Conservation (phyloP, 2,113 vertebrate species). For the Turdus rufiventris region DNA sequence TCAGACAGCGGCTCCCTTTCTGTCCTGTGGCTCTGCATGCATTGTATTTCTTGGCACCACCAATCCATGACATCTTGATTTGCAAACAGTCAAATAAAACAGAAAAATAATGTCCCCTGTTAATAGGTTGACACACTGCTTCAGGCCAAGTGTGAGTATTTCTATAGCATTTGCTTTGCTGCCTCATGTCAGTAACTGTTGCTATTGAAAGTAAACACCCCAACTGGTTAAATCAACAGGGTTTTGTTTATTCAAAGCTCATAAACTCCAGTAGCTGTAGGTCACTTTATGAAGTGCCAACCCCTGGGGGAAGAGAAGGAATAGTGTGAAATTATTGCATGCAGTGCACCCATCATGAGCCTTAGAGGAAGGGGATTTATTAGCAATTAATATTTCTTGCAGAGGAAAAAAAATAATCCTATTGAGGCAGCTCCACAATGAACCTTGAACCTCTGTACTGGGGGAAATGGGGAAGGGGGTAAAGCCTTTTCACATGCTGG, state of each 20-base stretch:
- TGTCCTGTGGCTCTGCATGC: neutral
- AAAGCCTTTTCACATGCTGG: neutral
- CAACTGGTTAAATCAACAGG: slow-evolving; percentile 56
- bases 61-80: neutral
- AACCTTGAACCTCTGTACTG: neutral
- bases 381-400: slow-evolving; percentile 57
- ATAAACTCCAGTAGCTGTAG: slow-evolving; percentile 66
- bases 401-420: slow-evolving; percentile 22
- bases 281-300: slow-evolving; percentile 66
- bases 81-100: slow-evolving; percentile 55
- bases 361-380: slow-evolving; percentile 57
- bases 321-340: slow-evolving; percentile 35
- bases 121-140: slow-evolving; percentile 37
- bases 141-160: slow-evolving; percentile 35
- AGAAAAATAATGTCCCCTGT: slow-evolving; percentile 29
- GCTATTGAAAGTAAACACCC: slow-evolving; percentile 67
- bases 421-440: neutral
- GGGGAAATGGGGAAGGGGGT: neutral
- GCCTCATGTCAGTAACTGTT: slow-evolving; percentile 52
- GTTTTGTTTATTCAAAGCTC: slow-evolving; percentile 66
- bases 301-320: slow-evolving; percentile 54
- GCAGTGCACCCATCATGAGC: slow-evolving; percentile 48
- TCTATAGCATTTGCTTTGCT: slow-evolving; percentile 29
- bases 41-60: slow-evolving; percentile 35
- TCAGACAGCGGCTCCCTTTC: neutral